A percentile compares a stretch with the other conserved stretches of the same genome.
These are phyloP conservation scores for Natrix natrix DNA, from an alignment of 2,797 vertebrate species.

Conservation along the genomic window DNA sequence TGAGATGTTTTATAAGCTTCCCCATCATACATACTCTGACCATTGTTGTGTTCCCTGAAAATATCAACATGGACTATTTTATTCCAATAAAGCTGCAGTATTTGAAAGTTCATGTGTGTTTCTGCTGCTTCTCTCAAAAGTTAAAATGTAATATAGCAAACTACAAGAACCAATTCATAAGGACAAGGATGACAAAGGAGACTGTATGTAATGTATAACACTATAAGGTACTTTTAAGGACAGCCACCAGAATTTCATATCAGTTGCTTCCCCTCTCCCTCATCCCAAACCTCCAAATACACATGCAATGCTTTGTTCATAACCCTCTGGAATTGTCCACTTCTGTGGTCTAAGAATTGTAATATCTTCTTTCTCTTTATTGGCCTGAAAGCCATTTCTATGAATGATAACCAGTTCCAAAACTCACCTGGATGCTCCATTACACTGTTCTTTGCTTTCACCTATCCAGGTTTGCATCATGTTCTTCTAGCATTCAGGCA, in stretches of 20 bases:
- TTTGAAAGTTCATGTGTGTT: conserved; percentile 53
- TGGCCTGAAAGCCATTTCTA: conserved; percentile 3
- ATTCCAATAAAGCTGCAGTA: conserved; percentile 77
- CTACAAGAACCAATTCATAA: neutral
- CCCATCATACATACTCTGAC: conserved; percentile 27
- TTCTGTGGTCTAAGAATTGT: neutral
- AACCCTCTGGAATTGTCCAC: neutral
- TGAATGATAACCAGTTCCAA: neutral
- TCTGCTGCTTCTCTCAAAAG: conserved; percentile 37
- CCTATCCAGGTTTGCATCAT: neutral
- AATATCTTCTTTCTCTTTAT: neutral
- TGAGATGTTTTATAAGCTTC: conserved; percentile 61
- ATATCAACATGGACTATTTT: conserved; percentile 66
- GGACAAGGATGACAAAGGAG: neutral
- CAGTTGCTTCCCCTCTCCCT: neutral
- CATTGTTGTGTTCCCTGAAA: conserved; percentile 62
- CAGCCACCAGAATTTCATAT: neutral
- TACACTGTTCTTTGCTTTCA: neutral
- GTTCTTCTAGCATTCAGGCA: neutral
- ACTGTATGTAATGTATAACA: neutral
- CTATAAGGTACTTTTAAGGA: neutral
- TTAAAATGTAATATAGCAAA: neutral
- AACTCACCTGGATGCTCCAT: neutral
- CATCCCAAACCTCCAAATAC: neutral
- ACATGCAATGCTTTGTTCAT: neutral